Evolutionary conservation across 2,113 vertebrate species (phyloP).

Genomic region (Corvus moneduloides): DNA sequence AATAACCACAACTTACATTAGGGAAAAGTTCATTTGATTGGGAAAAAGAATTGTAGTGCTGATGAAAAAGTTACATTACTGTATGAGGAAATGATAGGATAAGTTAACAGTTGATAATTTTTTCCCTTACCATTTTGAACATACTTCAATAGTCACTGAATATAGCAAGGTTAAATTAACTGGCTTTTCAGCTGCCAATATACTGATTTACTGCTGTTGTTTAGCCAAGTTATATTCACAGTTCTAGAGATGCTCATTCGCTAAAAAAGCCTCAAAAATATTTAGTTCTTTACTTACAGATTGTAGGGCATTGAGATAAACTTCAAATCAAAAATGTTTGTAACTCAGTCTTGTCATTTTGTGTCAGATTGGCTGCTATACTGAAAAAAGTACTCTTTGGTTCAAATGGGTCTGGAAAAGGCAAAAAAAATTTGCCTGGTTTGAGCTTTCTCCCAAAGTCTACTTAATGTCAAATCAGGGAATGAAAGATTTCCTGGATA

Average conservation of each 20-base stretch:
- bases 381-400: not conserved
- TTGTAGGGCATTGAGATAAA: not conserved
- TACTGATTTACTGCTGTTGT: not conserved
- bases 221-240: not conserved
- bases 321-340: not conserved
- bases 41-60: not conserved
- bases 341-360: not conserved
- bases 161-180: not conserved
- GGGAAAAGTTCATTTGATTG: not conserved
- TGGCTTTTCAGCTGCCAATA: not conserved
- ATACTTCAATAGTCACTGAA: not conserved
- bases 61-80: not conserved
- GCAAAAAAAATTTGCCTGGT: not conserved
- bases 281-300: not conserved
- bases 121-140: not conserved
- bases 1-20: not conserved
- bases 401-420: not conserved
- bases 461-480: not conserved
- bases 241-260: not conserved
- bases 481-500: not conserved
- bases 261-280: not conserved
- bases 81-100: not conserved
- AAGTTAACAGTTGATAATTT: not conserved
- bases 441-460: not conserved
- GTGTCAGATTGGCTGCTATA: not conserved